These are phyloP conservation scores for Oxyruncus cristatus DNA, from an alignment of 2,113 vertebrate species.

Conservation along the genomic window DNA sequence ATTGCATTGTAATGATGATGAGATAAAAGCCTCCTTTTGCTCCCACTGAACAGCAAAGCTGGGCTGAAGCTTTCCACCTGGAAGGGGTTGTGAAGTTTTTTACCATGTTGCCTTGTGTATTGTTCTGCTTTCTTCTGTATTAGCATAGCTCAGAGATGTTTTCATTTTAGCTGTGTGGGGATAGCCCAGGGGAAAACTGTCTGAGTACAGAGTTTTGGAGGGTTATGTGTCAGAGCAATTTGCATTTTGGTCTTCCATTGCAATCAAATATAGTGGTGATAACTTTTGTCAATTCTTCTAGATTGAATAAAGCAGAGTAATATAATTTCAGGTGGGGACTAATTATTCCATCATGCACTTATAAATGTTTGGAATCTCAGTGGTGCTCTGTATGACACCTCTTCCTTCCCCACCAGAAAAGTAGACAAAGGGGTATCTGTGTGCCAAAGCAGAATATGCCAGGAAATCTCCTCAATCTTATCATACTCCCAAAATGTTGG, in stretches of 20 bases:
- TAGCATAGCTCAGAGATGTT: background rate
- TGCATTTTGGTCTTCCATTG: background rate
- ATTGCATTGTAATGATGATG: accelerated
- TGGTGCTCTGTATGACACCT: background rate
- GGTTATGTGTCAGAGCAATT: background rate
- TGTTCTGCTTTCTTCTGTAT: background rate
- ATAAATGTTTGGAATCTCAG: background rate
- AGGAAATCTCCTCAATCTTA: background rate
- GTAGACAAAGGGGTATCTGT: background rate
- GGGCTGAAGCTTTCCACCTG: background rate
- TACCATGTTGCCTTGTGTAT: accelerated
- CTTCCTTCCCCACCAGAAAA: background rate
- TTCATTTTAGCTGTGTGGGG: background rate
- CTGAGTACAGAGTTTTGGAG: background rate
- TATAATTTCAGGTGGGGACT: background rate
- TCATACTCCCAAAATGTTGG: background rate
- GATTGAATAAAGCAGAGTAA: background rate
- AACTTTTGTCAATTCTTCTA: background rate
- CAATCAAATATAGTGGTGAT: background rate
- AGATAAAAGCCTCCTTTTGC: background rate
- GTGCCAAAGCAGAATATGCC: background rate
- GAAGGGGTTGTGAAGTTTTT: background rate
- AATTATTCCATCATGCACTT: background rate
- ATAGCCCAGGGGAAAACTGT: background rate
- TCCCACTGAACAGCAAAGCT: background rate